These are phyloP conservation scores for Urosaurus nigricauda DNA, from an alignment of 2,797 vertebrate species.

Conservation along the genomic window DNA sequence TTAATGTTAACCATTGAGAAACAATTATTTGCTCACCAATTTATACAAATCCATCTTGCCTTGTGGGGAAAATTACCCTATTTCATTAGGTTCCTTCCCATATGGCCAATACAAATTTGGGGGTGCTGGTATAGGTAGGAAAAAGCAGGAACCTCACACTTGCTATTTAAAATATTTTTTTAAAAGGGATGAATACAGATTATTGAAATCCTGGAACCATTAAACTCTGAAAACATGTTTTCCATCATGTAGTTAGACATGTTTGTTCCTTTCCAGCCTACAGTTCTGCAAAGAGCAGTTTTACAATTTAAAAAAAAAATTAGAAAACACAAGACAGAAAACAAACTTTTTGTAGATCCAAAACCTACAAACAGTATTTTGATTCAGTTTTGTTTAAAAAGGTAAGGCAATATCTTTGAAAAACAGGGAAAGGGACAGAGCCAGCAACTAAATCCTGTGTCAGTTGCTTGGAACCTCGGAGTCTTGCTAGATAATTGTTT, in stretches of 20 bases:
- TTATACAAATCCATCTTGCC: not conserved
- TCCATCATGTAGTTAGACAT: not conserved
- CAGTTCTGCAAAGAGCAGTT: not conserved
- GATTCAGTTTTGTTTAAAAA: not conserved
- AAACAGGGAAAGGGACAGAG: not conserved
- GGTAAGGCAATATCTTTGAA: not conserved
- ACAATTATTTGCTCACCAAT: not conserved
- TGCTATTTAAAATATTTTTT: not conserved
- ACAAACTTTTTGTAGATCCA: not conserved
- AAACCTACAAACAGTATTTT: not conserved
- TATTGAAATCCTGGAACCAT: not conserved
- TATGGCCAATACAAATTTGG: not conserved
- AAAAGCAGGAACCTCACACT: not conserved
- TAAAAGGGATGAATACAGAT: not conserved
- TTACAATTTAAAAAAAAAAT: not conserved
- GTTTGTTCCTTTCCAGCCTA: not conserved
- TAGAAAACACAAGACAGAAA: not conserved
- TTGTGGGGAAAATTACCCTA: too few species aligned
- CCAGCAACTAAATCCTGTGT: not conserved
- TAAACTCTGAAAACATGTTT: not conserved
- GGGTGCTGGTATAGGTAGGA: too few species aligned
- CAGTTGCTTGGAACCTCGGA: too few species aligned
- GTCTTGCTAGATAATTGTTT: too few species aligned
- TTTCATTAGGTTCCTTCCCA: not conserved
- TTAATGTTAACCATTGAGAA: not conserved